Evolutionary conservation across 2,113 vertebrate genomes (phyloP), one percentile per base, ranked within the genome.

Genomic region (Tenrec ecaudatus): DNA sequence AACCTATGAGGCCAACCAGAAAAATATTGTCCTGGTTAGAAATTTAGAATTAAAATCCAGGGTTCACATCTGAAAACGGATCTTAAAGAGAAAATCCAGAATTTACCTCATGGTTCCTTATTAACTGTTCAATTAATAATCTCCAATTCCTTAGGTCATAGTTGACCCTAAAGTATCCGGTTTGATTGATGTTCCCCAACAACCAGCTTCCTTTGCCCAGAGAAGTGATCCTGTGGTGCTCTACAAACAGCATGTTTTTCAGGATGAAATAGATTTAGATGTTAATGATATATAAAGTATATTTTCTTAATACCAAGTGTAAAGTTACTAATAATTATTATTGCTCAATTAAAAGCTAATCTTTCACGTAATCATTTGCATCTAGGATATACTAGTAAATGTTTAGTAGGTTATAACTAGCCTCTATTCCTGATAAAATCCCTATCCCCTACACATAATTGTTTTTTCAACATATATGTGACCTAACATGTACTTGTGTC

Each of bases 71-170:
- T 75, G 47, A 97, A 96, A 97, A 86, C 22, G 84, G 66, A 96
- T 88, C 68, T 88, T 75, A 79, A 86, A 53, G n/a, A 95, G 88
- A 15, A 94, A 95, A 96, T 96, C 60, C 93, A 84, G 64, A 96
- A 6, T 89, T 97, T 98, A 99, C 99, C 96, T 99, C 98, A 69
- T 98, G 99, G 94, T 99, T 99, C 96, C 89, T 98, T 97, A 98
- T 99, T 82, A 99, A 98, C 81, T 99, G 99, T 93, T 98, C 98
- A 96, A 99, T 99, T 89, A 99, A 97, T 94, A 99, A 98, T 92
- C 98, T 99, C 99, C 99, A 99, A 97, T 99, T 99, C 94, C 98
- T 98, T 85, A 99, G 98, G 98, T 99, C 99, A 83, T 99, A 99
- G 98, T 99, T 99, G 97, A 99, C 99, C 92, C 99, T 98, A 93